phyloP scores from a whole-genome alignment of 2,888 invertebrate species.

The Dynastes tityus region DNA sequence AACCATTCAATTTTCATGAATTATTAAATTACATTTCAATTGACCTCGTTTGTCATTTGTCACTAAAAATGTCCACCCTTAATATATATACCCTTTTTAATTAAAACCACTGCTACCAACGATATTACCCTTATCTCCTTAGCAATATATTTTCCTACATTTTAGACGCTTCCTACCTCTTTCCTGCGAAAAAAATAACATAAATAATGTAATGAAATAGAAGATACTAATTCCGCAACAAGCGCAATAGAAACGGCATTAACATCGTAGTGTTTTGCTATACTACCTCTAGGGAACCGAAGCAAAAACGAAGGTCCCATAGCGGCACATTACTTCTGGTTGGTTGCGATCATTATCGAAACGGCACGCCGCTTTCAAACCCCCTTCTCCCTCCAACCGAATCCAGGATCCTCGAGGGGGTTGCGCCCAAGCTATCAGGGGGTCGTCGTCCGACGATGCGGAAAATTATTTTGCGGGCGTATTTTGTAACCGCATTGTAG shows the following conservation, averaged over 20 bases:
- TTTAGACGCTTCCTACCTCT: no score
- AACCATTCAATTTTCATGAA: no score
- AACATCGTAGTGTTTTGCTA: background rate
- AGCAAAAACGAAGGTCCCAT: slow-evolving; percentile 7
- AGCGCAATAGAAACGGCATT: slow-evolving; percentile 15
- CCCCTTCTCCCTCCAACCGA: background rate
- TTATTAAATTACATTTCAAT: no score
- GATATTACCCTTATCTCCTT: no score
- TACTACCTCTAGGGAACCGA: slow-evolving; percentile 34
- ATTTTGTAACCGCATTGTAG: slow-evolving; percentile 66
- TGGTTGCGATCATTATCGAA: slow-evolving; percentile 66
- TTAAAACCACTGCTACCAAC: no score
- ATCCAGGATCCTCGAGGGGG: background rate
- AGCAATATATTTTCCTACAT: no score
- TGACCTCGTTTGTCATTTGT: no score
- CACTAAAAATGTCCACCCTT: no score
- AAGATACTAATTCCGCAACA: background rate
- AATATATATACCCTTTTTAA: no score
- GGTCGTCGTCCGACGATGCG: slow-evolving; percentile 61
- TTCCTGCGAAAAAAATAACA: no score
- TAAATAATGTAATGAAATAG: background rate
- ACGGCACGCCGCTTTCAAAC: slow-evolving; percentile 59
- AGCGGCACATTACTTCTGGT: slow-evolving; percentile 65
- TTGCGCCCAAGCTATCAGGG: slow-evolving; percentile 46
- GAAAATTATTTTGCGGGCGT: slow-evolving; percentile 70